These are phyloP conservation scores for Elachura formosa DNA, from an alignment of 2,113 vertebrate genomes.

Conservation along the genomic window DNA sequence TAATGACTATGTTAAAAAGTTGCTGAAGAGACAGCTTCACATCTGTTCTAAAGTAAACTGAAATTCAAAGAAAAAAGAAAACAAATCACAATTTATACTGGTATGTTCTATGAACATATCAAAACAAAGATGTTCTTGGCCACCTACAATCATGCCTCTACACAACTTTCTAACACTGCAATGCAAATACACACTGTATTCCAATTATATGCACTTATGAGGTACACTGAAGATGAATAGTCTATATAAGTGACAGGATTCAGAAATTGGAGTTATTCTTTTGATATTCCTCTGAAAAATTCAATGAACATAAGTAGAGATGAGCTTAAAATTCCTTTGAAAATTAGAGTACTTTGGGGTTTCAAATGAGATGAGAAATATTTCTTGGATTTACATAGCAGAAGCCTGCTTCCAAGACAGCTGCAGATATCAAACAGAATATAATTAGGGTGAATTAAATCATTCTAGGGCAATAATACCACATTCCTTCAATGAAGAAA, in stretches of 20 bases:
- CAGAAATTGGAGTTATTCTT: background rate
- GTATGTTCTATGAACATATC: background rate
- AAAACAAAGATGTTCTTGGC: background rate
- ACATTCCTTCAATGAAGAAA: constrained; percentile 16
- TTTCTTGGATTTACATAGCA: constrained; percentile 36
- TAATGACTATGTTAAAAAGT: background rate
- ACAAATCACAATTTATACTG: background rate
- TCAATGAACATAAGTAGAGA: background rate
- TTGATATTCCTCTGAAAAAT: background rate
- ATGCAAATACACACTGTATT: background rate
- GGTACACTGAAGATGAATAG: background rate
- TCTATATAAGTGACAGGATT: background rate
- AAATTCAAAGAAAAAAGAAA: background rate
- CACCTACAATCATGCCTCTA: background rate
- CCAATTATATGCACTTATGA: background rate
- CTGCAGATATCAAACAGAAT: constrained; percentile 54
- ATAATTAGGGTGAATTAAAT: constrained; percentile 49
- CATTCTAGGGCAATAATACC: constrained; percentile 31
- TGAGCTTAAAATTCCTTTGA: constrained; percentile 29
- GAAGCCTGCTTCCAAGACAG: constrained; percentile 33
- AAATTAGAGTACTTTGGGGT: constrained; percentile 6
- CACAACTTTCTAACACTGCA: background rate
- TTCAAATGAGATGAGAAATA: background rate
- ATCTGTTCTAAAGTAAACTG: background rate
- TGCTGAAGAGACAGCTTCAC: background rate